Base-by-base conservation (phyloP, 2,888 invertebrate species). In the Thecocarcelia acutangulata region DNA sequence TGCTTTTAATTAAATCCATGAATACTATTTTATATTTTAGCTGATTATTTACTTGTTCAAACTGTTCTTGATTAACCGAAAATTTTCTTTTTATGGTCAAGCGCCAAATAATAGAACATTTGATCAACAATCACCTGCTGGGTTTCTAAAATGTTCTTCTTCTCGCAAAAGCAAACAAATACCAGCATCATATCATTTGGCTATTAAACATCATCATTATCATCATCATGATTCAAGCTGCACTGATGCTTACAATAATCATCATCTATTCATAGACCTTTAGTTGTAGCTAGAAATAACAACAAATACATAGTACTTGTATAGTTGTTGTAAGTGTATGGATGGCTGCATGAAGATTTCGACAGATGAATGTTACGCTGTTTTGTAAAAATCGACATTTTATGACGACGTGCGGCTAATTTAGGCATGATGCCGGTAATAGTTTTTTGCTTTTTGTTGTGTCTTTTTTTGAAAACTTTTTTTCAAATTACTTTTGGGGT, bases 351-450 rank as follows among this genome's bases (percentile, higher is more conserved):
- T 58, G 24, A 21, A 66, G 33, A 37, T 50, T 58, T 58, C 74
- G 54, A 58, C 59, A 76, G 80, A 72, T 76, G 72, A 81, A 76
- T 68, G 72, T 81, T 76, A 68, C 48, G 61, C 54, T 68, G 59
- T 46, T 72, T 69, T 79, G 58, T 68, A 73, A 37, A 72, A 68
- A 69, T 81, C 63, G 69, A 82, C 64, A 83, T 64, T 72, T 69
- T 68, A 76, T 83, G 81, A 75, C 59, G 76, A 78, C 75, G 61
- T 77, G 80, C 80, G 68, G 79, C 86, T 85, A 87, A 86, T 87
- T 87, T 85, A 85, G 86, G 84, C 85, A 86, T 86, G 87, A 86
- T 86, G 80, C 78, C 79, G 75, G 24, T 68, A 69, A 66, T 85
- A 42, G 24, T 52, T 77, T 64, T 75, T 19, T 11, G 40, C n/a